Percentiles rank a stretch among this genome's conserved stretches.
phyloP scores from a whole-genome alignment of 2,888 invertebrate species.

The Miltochrista miniata region DNA sequence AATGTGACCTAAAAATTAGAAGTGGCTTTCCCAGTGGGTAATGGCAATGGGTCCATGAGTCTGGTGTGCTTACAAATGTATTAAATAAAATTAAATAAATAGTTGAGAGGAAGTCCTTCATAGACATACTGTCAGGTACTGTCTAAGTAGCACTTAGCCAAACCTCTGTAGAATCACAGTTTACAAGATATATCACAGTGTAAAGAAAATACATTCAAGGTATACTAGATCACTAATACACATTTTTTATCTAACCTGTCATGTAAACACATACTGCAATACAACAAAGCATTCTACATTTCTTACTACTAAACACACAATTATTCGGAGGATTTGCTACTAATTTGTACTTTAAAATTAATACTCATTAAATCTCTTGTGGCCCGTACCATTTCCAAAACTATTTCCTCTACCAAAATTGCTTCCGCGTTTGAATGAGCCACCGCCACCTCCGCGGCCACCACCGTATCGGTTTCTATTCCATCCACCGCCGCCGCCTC shows the following conservation, averaged over 20 bases:
- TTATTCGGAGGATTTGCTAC: slow-evolving; percentile 71
- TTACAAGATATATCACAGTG: slow-evolving; percentile 76
- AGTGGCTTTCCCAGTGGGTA: too few relatives aligned
- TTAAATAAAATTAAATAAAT: slow-evolving; percentile 32
- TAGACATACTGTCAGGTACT: slow-evolving; percentile 32
- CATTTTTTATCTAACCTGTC: slow-evolving; percentile 50
- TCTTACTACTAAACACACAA: slow-evolving; percentile 53
- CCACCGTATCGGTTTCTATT: slow-evolving; percentile 79
- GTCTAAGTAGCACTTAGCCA: slow-evolving; percentile 47
- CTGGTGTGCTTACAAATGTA: slow-evolving; percentile 20
- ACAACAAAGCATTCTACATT: slow-evolving; percentile 50
- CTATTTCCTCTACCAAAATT: slow-evolving; percentile 72
- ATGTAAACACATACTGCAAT: slow-evolving; percentile 51
- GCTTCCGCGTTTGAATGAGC: slow-evolving; percentile 77
- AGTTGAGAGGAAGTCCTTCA: slow-evolving; percentile 38
- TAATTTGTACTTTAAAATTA: slow-evolving; percentile 52
- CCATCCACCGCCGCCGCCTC: slow-evolving; percentile 85
- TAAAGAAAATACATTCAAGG: slow-evolving; percentile 54
- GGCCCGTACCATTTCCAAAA: slow-evolving; percentile 62
- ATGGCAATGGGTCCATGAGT: not conserved
- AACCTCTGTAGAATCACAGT: slow-evolving; percentile 69
- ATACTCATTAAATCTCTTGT: slow-evolving; percentile 76
- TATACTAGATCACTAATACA: slow-evolving; percentile 35
- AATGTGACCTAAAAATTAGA: too few relatives aligned
- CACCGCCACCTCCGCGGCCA: slow-evolving; percentile 76